Evolutionary conservation across 2,888 invertebrate species (phyloP).

Genomic region (Trachelus tabidus): DNA sequence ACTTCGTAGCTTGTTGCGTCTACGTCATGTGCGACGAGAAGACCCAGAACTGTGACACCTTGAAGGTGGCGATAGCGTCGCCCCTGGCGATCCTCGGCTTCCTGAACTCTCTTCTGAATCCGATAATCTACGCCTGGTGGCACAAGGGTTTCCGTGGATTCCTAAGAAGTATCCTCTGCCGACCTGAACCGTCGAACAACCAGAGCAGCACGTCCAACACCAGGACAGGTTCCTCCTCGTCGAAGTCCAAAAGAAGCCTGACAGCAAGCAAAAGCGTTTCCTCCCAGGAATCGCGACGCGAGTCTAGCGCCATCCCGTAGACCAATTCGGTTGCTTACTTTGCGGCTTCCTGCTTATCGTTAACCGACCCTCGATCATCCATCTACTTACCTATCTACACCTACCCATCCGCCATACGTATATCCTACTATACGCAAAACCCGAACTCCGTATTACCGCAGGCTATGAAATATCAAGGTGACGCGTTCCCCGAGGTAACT

Average conservation of each 20-base stretch:
- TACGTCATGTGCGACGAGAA: slow-evolving; percentile 70
- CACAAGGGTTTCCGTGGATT: slow-evolving; percentile 74
- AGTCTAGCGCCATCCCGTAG: no score
- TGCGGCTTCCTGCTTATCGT: no score
- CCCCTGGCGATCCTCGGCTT: slow-evolving; percentile 73
- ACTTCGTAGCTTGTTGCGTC: slow-evolving; percentile 70
- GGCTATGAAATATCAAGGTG: no score
- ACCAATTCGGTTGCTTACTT: no score
- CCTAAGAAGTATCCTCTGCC: slow-evolving; percentile 62
- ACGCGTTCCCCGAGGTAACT: no score
- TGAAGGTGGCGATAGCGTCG: slow-evolving; percentile 69
- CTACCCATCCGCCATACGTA: no score
- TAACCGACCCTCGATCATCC: no score
- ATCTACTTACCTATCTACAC: no score
- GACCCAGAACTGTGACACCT: slow-evolving; percentile 67
- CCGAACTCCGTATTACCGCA: no score
- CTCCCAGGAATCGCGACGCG: no score
- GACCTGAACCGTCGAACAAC: neutral
- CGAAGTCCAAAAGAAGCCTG: neutral
- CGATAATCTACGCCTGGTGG: slow-evolving; percentile 79
- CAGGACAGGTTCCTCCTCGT: neutral
- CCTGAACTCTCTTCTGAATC: slow-evolving; percentile 73
- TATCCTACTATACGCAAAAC: no score
- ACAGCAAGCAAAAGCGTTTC: neutral
- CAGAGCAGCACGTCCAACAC: slow-evolving; percentile 2